phyloP scores from a whole-genome alignment of 1,140 invertebrate species.

The Paralvinella palmiformis region DNA sequence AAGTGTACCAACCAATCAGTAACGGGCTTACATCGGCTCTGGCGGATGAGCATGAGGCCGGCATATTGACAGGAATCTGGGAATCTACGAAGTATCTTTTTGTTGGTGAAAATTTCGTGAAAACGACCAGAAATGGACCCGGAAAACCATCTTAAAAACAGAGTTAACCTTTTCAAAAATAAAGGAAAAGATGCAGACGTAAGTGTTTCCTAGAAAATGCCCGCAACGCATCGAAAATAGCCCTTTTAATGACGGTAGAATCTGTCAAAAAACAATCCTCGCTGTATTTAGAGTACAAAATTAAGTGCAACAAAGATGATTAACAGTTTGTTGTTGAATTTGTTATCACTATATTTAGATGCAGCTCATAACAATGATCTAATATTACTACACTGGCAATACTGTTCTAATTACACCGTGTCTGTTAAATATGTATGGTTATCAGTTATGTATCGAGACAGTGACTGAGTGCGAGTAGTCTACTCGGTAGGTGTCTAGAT shows the following conservation, averaged over 20 bases:
- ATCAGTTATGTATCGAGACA: too few species aligned
- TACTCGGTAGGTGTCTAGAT: too few species aligned
- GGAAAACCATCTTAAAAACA: conserved; percentile 29
- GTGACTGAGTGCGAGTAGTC: too few species aligned
- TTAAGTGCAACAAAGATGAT: not conserved
- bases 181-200: conserved; percentile 95
- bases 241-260: conserved; percentile 58
- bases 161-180: conserved; percentile 91
- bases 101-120: not conserved
- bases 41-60: too few species aligned
- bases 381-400: not conserved
- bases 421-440: too few species aligned
- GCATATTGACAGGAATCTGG: not conserved
- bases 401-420: too few species aligned
- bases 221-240: conserved; percentile 13
- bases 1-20: too few species aligned
- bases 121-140: conserved; percentile 13
- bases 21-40: too few species aligned
- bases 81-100: not conserved
- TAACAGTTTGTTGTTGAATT: not conserved
- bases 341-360: not conserved
- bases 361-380: not conserved
- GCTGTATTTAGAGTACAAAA: not conserved
- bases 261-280: not conserved
- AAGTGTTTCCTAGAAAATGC: conserved; percentile 53